Evolutionary conservation across 2,113 vertebrate genomes (phyloP).

Genomic region (Myiozetetes cayanensis): DNA sequence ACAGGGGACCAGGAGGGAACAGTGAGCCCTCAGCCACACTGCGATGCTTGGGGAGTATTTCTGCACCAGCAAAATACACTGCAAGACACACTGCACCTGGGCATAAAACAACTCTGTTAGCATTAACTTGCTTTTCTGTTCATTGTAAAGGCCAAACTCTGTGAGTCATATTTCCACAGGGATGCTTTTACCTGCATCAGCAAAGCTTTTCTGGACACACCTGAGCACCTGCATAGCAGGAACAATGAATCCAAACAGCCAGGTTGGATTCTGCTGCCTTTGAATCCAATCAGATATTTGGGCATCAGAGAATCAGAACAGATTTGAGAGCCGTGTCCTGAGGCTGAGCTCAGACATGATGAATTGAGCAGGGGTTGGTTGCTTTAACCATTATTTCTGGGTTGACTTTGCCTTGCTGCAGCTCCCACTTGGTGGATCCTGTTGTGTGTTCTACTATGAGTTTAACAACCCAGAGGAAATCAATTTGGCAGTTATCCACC

Average conservation of each 20-base stretch:
- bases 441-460: background rate
- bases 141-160: background rate
- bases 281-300: background rate
- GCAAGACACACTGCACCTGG: background rate
- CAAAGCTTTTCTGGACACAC: background rate
- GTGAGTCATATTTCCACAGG: background rate
- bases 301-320: background rate
- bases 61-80: background rate
- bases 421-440: background rate
- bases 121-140: background rate
- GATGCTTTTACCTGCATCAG: background rate
- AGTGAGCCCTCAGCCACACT: background rate
- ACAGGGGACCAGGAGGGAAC: rapidly evolving
- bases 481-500: background rate
- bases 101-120: background rate
- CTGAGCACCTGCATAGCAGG: background rate
- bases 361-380: background rate
- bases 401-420: background rate
- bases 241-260: background rate
- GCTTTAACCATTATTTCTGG: background rate
- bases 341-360: background rate
- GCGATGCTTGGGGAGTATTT: background rate
- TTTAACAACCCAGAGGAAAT: background rate
- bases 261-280: background rate
- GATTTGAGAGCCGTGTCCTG: background rate